Percentiles rank a stretch among this genome's conserved stretches.
Evolutionary conservation across 2,797 vertebrate genomes (phyloP).

Genomic region (Phoxinus dragarum): DNA sequence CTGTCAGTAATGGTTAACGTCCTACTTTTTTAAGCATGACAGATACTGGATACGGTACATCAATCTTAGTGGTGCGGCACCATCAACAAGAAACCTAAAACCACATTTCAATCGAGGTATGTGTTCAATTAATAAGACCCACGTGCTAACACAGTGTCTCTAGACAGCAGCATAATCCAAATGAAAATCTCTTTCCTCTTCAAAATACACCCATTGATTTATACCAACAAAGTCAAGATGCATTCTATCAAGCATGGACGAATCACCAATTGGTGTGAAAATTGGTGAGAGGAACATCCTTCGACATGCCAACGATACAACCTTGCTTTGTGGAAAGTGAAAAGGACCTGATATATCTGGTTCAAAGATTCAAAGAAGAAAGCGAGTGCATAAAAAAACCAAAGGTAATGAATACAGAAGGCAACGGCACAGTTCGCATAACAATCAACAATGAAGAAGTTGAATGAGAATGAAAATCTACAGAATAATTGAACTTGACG

Average conservation of each 20-base stretch:
- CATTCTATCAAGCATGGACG: background rate
- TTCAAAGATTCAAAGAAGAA: background rate
- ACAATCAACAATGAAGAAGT: too few relatives aligned
- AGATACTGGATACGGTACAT: background rate
- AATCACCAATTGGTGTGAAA: too few relatives aligned
- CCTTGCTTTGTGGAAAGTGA: background rate
- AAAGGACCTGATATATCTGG: background rate
- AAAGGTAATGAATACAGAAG: too few relatives aligned
- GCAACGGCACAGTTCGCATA: too few relatives aligned
- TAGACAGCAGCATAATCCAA: background rate
- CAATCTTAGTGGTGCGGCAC: background rate
- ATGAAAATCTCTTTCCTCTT: background rate
- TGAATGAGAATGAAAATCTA: too few relatives aligned
- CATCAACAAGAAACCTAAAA: background rate
- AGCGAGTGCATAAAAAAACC: too few relatives aligned
- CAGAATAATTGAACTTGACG: too few relatives aligned
- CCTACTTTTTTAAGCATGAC: slow-evolving; percentile 15
- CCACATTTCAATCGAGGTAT: background rate
- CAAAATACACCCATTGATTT: background rate
- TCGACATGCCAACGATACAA: background rate
- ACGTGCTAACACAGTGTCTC: background rate
- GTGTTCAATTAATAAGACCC: background rate
- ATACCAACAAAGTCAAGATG: background rate
- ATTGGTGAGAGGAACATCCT: too few relatives aligned
- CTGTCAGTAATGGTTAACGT: slow-evolving; percentile 45